Evolutionary conservation across 2,797 vertebrate genomes (phyloP).

Genomic region (Protonibea diacanthus): DNA sequence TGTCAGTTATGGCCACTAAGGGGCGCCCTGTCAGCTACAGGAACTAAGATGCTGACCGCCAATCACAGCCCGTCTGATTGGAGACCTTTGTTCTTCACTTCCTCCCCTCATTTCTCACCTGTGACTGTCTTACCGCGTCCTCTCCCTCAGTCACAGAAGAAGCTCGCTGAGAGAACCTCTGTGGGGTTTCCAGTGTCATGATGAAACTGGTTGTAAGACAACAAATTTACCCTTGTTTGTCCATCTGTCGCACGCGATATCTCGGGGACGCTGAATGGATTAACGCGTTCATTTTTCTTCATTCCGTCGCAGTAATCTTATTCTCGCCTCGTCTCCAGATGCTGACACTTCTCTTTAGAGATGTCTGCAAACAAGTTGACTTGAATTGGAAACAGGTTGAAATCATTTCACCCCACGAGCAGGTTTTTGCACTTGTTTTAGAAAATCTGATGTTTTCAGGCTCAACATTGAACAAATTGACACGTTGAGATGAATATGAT

Average conservation of each 20-base stretch:
- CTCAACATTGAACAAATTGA: constrained; percentile 28
- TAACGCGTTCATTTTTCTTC: constrained; percentile 53
- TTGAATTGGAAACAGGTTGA: constrained; percentile 41
- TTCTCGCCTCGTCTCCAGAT: constrained; percentile 35
- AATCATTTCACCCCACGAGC: constrained; percentile 27
- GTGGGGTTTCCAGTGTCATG: constrained; percentile 51
- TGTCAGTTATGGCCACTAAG: not conserved
- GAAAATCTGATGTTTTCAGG: not conserved
- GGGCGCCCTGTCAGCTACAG: not conserved
- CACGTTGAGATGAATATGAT: constrained; percentile 34
- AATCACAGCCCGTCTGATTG: not conserved
- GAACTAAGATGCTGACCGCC: not conserved
- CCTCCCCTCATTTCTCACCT: not conserved
- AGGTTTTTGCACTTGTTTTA: constrained; percentile 1
- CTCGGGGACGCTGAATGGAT: constrained; percentile 54
- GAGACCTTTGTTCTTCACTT: not conserved
- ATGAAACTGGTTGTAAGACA: constrained; percentile 75
- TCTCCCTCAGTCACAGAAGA: constrained; percentile 13
- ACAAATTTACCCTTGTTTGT: constrained; percentile 63
- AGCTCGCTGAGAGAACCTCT: constrained; percentile 24
- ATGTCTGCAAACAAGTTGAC: constrained; percentile 6
- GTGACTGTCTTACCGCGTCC: not conserved
- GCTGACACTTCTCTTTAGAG: constrained; percentile 34
- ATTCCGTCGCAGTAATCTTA: not conserved
- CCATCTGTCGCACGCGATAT: constrained; percentile 63